Evolutionary conservation across 2,113 vertebrate genomes (phyloP).

Genomic region (Platysternon megacephalum): DNA sequence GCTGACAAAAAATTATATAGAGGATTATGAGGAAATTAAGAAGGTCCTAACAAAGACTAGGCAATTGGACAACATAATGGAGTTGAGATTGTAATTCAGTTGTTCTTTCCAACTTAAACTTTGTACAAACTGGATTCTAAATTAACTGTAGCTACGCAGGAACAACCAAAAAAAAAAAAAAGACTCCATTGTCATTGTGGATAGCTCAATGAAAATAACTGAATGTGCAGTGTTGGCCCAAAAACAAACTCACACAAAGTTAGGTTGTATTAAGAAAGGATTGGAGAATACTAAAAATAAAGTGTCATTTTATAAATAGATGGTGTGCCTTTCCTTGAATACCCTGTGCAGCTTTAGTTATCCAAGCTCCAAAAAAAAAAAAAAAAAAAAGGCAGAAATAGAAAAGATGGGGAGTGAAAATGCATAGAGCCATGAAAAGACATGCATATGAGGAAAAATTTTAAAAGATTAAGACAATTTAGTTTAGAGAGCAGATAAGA

Average conservation of each 20-base stretch:
- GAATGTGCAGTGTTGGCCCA: not conserved
- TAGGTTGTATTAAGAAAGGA: not conserved
- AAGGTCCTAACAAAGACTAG: not conserved
- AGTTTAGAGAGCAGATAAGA: not conserved
- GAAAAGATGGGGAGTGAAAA: not conserved
- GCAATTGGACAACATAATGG: not conserved
- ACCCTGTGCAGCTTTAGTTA: not conserved
- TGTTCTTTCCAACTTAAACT: not conserved
- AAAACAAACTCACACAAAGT: not conserved
- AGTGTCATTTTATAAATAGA: not conserved
- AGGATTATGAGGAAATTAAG: slow-evolving; percentile 4
- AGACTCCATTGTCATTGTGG: not conserved
- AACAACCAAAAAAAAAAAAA: not conserved
- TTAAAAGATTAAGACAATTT: not conserved
- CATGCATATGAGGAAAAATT: not conserved
- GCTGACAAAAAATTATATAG: not conserved
- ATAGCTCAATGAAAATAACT: not conserved
- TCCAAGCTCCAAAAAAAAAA: not conserved
- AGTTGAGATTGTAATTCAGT: not conserved
- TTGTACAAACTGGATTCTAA: not conserved
- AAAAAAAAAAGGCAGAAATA: not conserved
- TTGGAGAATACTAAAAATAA: not conserved
- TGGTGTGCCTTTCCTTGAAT: not conserved
- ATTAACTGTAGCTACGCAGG: not conserved
- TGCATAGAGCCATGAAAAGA: not conserved